Evolutionary conservation across 2,113 vertebrate species (phyloP).

Genomic region (Dromaius novaehollandiae): DNA sequence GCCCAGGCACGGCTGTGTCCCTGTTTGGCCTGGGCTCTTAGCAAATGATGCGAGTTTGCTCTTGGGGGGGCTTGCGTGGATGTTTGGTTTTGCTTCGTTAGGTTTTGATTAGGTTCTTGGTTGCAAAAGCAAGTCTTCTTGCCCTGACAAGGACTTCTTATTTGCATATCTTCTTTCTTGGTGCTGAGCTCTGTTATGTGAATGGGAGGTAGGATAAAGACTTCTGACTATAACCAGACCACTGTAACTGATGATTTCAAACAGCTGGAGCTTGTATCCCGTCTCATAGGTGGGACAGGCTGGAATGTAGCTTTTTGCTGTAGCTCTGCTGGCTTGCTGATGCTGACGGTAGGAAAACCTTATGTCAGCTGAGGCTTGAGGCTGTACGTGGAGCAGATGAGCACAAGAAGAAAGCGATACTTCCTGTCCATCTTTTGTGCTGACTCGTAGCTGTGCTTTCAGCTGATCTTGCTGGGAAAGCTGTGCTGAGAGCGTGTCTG

Average conservation of each 20-base stretch:
- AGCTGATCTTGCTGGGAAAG: neutral
- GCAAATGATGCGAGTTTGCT: neutral
- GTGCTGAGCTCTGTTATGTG: neutral
- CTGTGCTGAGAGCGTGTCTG: neutral
- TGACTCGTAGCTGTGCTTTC: neutral
- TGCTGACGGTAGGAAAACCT: neutral
- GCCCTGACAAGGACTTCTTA: neutral
- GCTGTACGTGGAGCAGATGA: neutral
- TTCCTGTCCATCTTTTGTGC: neutral
- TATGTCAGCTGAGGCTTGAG: fast-evolving
- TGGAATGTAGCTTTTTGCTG: neutral
- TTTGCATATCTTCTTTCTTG: fast-evolving
- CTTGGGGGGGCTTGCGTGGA: neutral
- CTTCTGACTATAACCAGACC: neutral
- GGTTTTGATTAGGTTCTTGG: neutral
- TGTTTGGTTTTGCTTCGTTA: neutral
- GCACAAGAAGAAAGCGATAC: neutral
- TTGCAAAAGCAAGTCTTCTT: neutral
- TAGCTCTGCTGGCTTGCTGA: neutral
- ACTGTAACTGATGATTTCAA: neutral
- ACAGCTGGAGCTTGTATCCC: neutral
- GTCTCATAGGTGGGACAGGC: neutral
- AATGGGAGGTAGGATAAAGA: neutral
- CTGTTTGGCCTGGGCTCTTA: neutral
- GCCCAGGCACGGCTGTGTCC: neutral